phyloP scores from a whole-genome alignment of 2,888 invertebrate genomes.

The Pimpla rufipes region DNA sequence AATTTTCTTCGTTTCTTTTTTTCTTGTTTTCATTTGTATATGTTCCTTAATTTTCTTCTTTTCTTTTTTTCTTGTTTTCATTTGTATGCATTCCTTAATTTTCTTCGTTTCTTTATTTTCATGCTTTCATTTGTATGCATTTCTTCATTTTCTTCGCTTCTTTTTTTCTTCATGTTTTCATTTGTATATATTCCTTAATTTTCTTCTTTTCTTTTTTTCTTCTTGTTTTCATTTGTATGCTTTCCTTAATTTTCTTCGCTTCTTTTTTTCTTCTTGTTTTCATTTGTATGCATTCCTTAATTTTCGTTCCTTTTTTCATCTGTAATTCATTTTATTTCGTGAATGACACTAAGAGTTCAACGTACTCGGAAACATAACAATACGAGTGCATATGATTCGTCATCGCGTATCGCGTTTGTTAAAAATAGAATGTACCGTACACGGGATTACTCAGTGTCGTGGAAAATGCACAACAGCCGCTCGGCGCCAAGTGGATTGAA shows the following conservation, averaged over 20 bases:
- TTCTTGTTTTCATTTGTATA: not conserved
- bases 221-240: not conserved
- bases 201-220: not conserved
- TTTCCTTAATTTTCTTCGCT: no score
- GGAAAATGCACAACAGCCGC: not conserved
- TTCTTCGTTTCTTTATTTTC: not conserved
- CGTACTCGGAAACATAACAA: not conserved
- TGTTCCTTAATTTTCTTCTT: not conserved
- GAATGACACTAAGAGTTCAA: constrained; percentile 10
- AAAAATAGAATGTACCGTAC: constrained; percentile 23
- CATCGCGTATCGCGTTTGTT: not conserved
- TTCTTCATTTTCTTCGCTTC: no score
- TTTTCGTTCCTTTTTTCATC: not conserved
- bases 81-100: no score
- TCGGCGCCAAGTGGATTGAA: not conserved
- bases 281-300: no score
- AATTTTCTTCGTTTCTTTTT: not conserved
- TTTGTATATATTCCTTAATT: no score
- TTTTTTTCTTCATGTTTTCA: not conserved
- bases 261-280: not conserved
- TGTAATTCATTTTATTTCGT: no score
- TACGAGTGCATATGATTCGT: not conserved
- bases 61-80: not conserved
- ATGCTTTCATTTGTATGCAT: not conserved
- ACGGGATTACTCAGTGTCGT: not conserved